A percentile compares a stretch with the other conserved stretches of the same genome.
These are phyloP conservation scores for Lagopus leucura DNA, from an alignment of 2,113 vertebrate species.

Conservation along the genomic window DNA sequence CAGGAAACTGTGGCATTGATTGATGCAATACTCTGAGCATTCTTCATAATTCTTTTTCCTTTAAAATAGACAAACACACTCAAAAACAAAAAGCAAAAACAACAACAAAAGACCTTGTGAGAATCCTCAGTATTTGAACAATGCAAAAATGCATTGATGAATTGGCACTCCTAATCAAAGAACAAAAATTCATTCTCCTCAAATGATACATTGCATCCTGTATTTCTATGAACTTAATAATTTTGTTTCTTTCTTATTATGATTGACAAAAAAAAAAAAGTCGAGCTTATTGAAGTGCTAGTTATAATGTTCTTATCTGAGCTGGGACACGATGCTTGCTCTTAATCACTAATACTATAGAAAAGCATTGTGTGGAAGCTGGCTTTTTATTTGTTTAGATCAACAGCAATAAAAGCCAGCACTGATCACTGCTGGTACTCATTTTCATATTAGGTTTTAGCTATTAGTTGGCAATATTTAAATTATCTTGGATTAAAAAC, in stretches of 20 bases:
- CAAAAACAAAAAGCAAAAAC: too few species aligned
- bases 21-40: constrained; percentile 50
- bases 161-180: background rate
- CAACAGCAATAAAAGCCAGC: background rate
- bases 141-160: background rate
- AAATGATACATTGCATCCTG: background rate
- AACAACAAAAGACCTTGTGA: background rate
- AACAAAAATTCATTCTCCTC: background rate
- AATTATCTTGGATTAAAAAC: background rate
- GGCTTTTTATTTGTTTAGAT: background rate
- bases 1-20: constrained; percentile 62
- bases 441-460: background rate
- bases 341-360: background rate
- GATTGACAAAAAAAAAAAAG: background rate
- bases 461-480: background rate
- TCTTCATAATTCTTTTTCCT: background rate
- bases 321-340: accelerated
- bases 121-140: background rate
- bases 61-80: background rate
- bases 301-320: background rate
- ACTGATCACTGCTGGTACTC: background rate
- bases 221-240: background rate
- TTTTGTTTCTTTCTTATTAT: background rate
- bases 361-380: background rate
- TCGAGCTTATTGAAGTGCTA: background rate